Base-by-base conservation (phyloP, 1,140 invertebrate genomes). In the Bombus picipes region DNA sequence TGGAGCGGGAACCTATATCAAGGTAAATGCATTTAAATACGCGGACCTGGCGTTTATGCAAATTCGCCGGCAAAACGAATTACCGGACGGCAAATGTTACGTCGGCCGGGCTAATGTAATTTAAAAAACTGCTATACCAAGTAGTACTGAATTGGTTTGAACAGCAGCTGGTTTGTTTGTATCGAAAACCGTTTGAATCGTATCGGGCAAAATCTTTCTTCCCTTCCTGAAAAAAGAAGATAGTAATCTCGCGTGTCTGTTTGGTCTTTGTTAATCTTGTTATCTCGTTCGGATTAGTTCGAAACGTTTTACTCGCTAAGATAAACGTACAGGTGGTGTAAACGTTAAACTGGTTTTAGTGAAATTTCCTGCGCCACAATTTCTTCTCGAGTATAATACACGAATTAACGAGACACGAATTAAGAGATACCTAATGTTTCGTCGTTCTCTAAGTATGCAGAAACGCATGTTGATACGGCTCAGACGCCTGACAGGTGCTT, bases 1-100 rank as follows among this genome's bases (percentile, higher is more conserved):
- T 92, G 57, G 83, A 92, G 57, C 82, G 88, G 15, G 91, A 93
- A 73, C 93, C 93, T 57, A 92, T 94, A 71, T 92, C 92, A 39
- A 93, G 89, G 92, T 93, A 84, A 85, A 87, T 75, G 43, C 57
- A 85, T 85, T 85, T 85, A 74, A 83, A 82, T 74, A 83, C 53
- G 72, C 81, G 70, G 8, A 70, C 3, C 77, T 85, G 77, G 83
- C 83, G 83, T 85, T 84, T 85, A 85, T 85, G 83, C 77, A 70
- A 82, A 86, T 75, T 4, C 47, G 15, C 22, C 6, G 25, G 47
- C n/a, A 47, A 47, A 81, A 86, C 72, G 71, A 71, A 86, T 86
- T 86, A 75, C 70, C 34, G 18, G 41, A 22, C 79, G 59, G 78
- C n/a, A 34, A 86, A 68, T 43, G 62, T 81, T 68, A 57, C 39